Evolutionary conservation across 1,140 invertebrate species (phyloP).

Genomic region (Druon quercuslanigerum): DNA sequence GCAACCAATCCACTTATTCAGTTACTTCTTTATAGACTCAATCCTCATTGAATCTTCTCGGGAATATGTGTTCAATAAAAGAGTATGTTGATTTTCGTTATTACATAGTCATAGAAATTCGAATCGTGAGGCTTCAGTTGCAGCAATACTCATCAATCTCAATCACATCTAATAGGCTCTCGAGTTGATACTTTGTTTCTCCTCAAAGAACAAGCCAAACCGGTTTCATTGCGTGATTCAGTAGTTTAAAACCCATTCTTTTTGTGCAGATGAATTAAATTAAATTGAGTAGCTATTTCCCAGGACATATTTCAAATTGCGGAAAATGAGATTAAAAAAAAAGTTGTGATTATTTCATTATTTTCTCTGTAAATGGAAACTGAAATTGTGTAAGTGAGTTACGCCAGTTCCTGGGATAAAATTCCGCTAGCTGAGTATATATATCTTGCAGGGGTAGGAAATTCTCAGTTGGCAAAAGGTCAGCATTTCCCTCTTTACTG

Average conservation of each 20-base stretch:
- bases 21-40: neutral
- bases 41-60: neutral
- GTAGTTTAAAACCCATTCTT: neutral
- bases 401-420: neutral
- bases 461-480: conserved; percentile 41
- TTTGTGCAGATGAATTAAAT: neutral
- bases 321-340: no score
- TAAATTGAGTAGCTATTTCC: no score
- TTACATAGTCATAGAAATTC: neutral
- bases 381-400: neutral
- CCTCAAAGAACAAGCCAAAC: conserved; percentile 10
- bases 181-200: conserved; percentile 4
- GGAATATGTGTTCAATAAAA: neutral
- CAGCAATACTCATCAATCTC: neutral
- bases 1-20: neutral
- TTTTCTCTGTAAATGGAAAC: neutral
- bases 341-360: no score
- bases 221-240: conserved; percentile 8
- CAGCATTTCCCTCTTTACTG: conserved; percentile 48
- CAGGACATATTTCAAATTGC: no score
- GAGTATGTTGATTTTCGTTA: neutral
- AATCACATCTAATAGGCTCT: neutral
- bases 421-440: neutral
- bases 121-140: neutral
- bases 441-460: conserved; percentile 38